These are phyloP conservation scores for Mantis religiosa DNA, from an alignment of 2,888 invertebrate species.

Conservation along the genomic window DNA sequence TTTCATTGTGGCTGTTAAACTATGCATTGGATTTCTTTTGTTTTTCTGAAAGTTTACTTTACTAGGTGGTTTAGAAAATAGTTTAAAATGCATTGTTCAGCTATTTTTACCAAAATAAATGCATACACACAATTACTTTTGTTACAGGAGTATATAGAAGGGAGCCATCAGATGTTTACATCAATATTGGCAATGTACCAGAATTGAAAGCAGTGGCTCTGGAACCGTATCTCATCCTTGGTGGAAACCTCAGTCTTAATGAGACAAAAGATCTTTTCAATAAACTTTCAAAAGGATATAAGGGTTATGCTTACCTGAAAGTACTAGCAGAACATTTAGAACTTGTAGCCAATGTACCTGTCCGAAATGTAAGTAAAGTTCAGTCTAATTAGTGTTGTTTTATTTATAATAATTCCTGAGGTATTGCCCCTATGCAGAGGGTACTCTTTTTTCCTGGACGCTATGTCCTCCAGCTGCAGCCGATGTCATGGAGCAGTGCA, in stretches of 20 bases:
- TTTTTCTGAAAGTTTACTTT: too few species aligned
- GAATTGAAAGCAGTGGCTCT: slow-evolving; percentile 51
- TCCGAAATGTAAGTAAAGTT: slow-evolving; percentile 41
- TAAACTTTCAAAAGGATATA: slow-evolving; percentile 18
- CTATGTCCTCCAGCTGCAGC: too few species aligned
- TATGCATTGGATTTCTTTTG: too few species aligned
- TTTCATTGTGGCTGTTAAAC: too few species aligned
- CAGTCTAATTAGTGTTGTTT: background rate
- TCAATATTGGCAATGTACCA: slow-evolving; percentile 58
- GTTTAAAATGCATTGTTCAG: too few species aligned
- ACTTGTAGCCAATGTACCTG: slow-evolving; percentile 42
- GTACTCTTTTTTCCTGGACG: too few species aligned
- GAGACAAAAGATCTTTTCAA: slow-evolving; percentile 51
- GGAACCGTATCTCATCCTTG: slow-evolving; percentile 49
- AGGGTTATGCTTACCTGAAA: slow-evolving; percentile 36
- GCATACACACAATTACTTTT: background rate
- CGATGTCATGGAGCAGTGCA: too few species aligned
- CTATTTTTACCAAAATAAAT: background rate
- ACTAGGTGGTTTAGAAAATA: too few species aligned
- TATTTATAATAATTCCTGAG: too few species aligned
- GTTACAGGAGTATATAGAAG: slow-evolving; percentile 46
- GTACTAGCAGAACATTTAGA: slow-evolving; percentile 41
- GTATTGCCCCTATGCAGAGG: too few species aligned
- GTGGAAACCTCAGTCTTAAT: slow-evolving; percentile 55
- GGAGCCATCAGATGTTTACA: slow-evolving; percentile 51